Percentiles rank a stretch among this genome's conserved stretches.
Conservation (phyloP, 2,797 vertebrate genomes). For the Semotilus atromaculatus region DNA sequence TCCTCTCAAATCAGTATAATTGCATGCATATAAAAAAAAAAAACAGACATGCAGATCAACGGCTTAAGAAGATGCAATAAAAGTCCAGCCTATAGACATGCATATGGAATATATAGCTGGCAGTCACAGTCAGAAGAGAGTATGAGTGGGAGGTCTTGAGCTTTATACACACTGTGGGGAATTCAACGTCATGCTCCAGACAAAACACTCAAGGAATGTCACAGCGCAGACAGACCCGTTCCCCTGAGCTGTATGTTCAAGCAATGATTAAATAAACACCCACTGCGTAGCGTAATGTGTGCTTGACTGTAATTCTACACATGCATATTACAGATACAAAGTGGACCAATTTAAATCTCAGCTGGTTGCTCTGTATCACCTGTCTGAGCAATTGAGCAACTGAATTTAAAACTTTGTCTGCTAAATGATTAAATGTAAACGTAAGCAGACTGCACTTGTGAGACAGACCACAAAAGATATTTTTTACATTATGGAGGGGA, state of each 20-base stretch:
- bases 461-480: background rate
- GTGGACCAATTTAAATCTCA: constrained; percentile 28
- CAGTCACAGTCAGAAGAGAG: constrained; percentile 9
- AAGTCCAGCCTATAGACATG: background rate
- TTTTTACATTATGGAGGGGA: background rate
- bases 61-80: background rate
- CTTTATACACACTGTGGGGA: constrained; percentile 26
- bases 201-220: constrained; percentile 52
- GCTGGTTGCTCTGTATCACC: constrained; percentile 37
- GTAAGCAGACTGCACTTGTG: background rate
- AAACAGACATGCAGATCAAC: background rate
- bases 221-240: constrained; percentile 38
- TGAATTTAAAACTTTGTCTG: background rate
- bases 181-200: constrained; percentile 41
- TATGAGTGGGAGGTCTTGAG: constrained; percentile 29
- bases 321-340: constrained; percentile 45
- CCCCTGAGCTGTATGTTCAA: constrained; percentile 52
- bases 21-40: background rate
- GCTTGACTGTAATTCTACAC: constrained; percentile 51
- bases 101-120: constrained; percentile 28
- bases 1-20: background rate
- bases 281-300: constrained; percentile 46
- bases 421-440: too few species aligned
- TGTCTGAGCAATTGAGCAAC: background rate
- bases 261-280: constrained; percentile 59